A percentile compares a stretch with the other conserved stretches of the same genome.
Conservation (phyloP, 2,797 vertebrate genomes). For the Sebastolobus alascanus region DNA sequence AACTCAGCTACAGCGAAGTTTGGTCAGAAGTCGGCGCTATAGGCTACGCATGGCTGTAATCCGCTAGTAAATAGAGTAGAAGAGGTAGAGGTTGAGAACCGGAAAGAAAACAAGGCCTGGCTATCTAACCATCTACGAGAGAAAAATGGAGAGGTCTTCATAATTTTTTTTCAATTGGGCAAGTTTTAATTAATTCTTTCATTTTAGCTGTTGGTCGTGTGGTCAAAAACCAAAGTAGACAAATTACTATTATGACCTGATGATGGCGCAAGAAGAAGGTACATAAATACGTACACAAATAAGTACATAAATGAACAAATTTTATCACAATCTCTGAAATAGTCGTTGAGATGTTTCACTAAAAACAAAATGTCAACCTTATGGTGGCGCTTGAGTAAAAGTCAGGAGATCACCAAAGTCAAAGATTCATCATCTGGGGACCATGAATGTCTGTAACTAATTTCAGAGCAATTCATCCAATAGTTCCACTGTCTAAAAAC, state of each 20-base stretch:
- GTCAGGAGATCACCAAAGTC: neutral
- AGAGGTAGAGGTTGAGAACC: too few species aligned
- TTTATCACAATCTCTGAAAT: neutral
- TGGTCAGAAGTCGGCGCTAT: too few species aligned
- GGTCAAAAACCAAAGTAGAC: neutral
- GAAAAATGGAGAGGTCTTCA: too few species aligned
- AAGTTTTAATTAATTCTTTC: too few species aligned
- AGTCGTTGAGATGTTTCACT: neutral
- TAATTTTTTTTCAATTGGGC: too few species aligned
- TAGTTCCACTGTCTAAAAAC: neutral
- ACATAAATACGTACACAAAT: neutral
- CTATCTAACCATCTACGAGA: too few species aligned
- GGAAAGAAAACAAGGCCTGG: too few species aligned
- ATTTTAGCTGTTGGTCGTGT: neutral
- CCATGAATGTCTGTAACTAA: neutral
- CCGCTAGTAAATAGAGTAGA: too few species aligned
- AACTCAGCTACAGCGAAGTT: too few species aligned
- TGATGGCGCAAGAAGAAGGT: neutral
- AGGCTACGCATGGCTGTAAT: fast-evolving
- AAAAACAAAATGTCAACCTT: neutral
- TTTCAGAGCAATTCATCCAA: too few species aligned
- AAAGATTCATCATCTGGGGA: neutral
- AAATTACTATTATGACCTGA: neutral
- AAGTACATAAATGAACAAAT: neutral
- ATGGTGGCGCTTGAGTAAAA: neutral